Evolutionary conservation across 1,140 invertebrate species (phyloP).

Genomic region (Ganaspis sp.): DNA sequence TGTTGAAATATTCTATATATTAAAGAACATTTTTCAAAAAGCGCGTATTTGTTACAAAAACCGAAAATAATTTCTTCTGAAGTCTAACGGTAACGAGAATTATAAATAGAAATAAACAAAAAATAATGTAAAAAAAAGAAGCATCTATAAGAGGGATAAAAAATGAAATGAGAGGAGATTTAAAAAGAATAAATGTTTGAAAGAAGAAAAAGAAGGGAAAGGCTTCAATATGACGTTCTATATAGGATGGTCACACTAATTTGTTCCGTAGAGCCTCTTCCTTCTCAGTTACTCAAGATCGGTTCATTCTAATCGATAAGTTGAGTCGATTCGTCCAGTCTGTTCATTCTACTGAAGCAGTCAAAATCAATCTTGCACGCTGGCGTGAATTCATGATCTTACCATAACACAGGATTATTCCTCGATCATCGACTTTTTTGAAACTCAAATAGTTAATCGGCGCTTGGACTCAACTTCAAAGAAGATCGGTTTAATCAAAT

Average conservation of each 20-base stretch:
- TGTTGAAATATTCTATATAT: too few relatives aligned
- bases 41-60: too few relatives aligned
- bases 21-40: too few relatives aligned
- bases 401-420: constrained; percentile 14
- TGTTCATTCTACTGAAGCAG: constrained; percentile 53
- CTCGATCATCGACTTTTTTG: not conserved
- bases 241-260: constrained; percentile 33
- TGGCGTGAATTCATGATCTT: constrained; percentile 56
- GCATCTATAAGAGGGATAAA: constrained; percentile 17
- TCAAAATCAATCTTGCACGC: constrained; percentile 18
- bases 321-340: constrained; percentile 41
- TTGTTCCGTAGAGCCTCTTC: constrained; percentile 35
- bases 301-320: constrained; percentile 34
- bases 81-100: not conserved
- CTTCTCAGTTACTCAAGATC: constrained; percentile 13
- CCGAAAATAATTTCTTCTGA: too few relatives aligned
- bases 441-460: not conserved
- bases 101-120: not conserved
- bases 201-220: not conserved
- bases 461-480: not conserved
- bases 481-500: constrained; percentile 23
- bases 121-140: too few relatives aligned
- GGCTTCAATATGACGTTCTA: constrained; percentile 17
- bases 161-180: constrained; percentile 34
- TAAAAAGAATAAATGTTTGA: constrained; percentile 34